Evolutionary conservation across 2,888 invertebrate genomes (phyloP).

Genomic region (Choristoneura rosaceana): DNA sequence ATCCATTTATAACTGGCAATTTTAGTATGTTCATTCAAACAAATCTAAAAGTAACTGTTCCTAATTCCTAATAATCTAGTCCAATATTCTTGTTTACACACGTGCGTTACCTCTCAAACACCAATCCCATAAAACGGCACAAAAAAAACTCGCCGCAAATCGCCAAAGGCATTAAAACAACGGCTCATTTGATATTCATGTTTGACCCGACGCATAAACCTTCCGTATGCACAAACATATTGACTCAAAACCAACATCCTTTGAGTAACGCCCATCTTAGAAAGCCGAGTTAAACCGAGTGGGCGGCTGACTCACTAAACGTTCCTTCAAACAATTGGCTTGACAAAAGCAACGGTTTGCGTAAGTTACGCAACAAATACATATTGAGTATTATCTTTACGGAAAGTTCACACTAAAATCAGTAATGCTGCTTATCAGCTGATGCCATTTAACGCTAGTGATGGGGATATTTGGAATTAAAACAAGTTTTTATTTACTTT

Average conservation of each 20-base stretch:
- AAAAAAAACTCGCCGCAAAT: conserved; percentile 25
- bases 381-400: conserved; percentile 4
- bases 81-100: background rate
- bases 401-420: conserved; percentile 38
- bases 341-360: conserved; percentile 61
- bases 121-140: conserved; percentile 14
- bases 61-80: background rate
- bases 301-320: conserved; percentile 53
- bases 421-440: conserved; percentile 32
- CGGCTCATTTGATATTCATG: conserved; percentile 41
- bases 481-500: background rate
- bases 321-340: conserved; percentile 56
- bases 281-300: conserved; percentile 47
- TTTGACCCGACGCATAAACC: conserved; percentile 36
- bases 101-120: conserved; percentile 7
- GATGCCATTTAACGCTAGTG: conserved; percentile 37
- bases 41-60: background rate
- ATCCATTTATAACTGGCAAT: background rate
- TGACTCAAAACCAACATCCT: conserved; percentile 40
- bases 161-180: conserved; percentile 29
- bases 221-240: conserved; percentile 40
- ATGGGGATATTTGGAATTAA: conserved; percentile 1
- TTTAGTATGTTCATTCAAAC: background rate
- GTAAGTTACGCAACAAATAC: conserved; percentile 66
- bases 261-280: conserved; percentile 48